Percentiles rank a stretch among this genome's conserved stretches.
Conservation (phyloP, 2,113 vertebrate genomes). For the Erinaceus europaeus region DNA sequence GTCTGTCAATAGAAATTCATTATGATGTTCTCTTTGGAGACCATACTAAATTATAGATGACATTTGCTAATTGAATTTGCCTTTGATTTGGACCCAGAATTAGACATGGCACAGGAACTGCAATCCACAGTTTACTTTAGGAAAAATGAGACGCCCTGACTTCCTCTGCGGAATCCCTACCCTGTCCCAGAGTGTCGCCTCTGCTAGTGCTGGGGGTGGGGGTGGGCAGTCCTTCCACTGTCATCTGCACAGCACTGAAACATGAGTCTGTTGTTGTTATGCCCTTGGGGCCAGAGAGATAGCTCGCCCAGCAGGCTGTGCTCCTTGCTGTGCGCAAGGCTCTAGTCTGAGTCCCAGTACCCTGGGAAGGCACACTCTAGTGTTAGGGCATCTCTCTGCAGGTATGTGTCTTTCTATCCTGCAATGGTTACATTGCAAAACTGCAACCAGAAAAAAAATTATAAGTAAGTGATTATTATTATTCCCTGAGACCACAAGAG, state of each 20-base stretch:
- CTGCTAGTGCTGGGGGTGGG: too few relatives aligned
- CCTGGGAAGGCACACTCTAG: too few relatives aligned
- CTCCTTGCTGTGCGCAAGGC: too few relatives aligned
- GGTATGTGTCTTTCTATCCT: too few relatives aligned
- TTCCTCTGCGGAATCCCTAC: neutral
- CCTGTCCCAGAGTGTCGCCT: neutral
- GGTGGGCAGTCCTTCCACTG: neutral
- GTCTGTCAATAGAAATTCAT: slow-evolving; percentile 30
- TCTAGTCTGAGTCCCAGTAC: too few relatives aligned
- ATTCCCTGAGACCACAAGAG: too few relatives aligned
- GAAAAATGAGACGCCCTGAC: neutral
- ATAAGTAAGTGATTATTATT: too few relatives aligned
- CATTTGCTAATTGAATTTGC: slow-evolving; percentile 28
- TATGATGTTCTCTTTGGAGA: neutral
- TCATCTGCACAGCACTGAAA: neutral
- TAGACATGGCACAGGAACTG: neutral
- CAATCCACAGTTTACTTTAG: neutral
- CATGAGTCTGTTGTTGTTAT: neutral
- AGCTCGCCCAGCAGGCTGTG: too few relatives aligned
- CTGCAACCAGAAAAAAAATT: too few relatives aligned
- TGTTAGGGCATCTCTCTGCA: too few relatives aligned
- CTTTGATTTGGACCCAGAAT: slow-evolving; percentile 3
- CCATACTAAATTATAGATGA: slow-evolving; percentile 24
- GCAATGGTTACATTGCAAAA: too few relatives aligned
- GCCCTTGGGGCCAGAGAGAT: too few relatives aligned